Percentiles rank a stretch among this genome's conserved stretches.
Conservation (phyloP, 1,140 invertebrate species). For the Atta cephalotes region DNA sequence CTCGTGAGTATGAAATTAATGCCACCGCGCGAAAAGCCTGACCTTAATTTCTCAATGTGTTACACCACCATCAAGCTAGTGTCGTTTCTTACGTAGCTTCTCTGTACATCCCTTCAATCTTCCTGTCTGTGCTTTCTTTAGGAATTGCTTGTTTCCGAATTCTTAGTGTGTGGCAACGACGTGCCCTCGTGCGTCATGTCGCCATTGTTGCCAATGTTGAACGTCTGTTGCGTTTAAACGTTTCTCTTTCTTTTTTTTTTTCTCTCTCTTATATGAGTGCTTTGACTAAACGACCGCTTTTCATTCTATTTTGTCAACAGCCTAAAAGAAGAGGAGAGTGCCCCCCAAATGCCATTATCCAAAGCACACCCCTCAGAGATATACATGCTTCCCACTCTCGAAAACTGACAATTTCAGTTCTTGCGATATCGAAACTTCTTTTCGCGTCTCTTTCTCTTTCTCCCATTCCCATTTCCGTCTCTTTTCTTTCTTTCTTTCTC, state of each 20-base stretch:
- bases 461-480: conserved; percentile 9
- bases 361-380: conserved; percentile 82
- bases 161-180: conserved; percentile 37
- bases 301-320: conserved; percentile 86
- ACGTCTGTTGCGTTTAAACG: conserved; percentile 53
- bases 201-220: conserved; percentile 26
- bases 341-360: conserved; percentile 83
- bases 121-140: conserved; percentile 47
- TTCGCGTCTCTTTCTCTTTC: conserved; percentile 50
- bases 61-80: conserved; percentile 65
- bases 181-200: conserved; percentile 2
- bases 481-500: conserved; percentile 44
- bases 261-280: conserved; percentile 46
- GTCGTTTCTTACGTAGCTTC: conserved; percentile 74
- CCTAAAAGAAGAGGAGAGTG: conserved; percentile 86
- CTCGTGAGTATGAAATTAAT: conserved; percentile 72
- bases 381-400: conserved; percentile 72
- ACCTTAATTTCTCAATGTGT: conserved; percentile 66
- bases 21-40: conserved; percentile 58
- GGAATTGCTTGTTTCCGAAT: conserved; percentile 49
- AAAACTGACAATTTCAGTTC: conserved; percentile 68
- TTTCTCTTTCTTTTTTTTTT: conserved; percentile 12
- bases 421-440: conserved; percentile 48
- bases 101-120: conserved; percentile 5
- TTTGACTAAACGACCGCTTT: conserved; percentile 81